Evolutionary conservation across 2,113 vertebrate species (phyloP).

Genomic region (Esox niger): DNA sequence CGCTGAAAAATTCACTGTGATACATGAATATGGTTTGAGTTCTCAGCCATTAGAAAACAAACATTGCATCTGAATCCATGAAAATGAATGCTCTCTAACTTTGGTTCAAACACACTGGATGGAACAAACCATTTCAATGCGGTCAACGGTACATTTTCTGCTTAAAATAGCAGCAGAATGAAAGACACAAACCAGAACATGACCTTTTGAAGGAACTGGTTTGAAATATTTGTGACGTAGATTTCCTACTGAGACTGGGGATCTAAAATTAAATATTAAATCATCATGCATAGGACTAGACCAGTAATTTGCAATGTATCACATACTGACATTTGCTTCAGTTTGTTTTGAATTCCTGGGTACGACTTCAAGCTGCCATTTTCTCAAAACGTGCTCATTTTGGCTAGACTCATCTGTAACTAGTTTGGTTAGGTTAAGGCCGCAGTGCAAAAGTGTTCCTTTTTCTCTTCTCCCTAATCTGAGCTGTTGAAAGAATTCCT

Average conservation of each 20-base stretch:
- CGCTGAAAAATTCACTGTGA: neutral
- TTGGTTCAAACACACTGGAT: neutral
- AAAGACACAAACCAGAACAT: too few species aligned
- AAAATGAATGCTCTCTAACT: neutral
- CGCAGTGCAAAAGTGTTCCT: neutral
- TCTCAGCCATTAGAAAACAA: neutral
- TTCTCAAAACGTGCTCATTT: neutral
- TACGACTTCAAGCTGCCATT: neutral
- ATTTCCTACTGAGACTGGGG: too few species aligned
- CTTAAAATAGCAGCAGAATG: too few species aligned
- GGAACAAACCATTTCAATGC: too few species aligned
- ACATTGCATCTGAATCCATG: neutral
- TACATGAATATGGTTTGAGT: neutral
- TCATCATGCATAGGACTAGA: too few species aligned
- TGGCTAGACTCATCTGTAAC: neutral
- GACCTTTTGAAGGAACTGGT: too few species aligned
- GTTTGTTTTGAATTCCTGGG: too few species aligned
- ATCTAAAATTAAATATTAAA: too few species aligned
- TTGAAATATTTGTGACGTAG: too few species aligned
- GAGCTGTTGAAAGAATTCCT: neutral
- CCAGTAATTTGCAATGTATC: too few species aligned
- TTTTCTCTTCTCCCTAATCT: neutral
- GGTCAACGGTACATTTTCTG: too few species aligned
- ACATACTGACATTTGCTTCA: too few species aligned
- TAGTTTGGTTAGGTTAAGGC: neutral